Conservation (phyloP, 2,888 invertebrate genomes). For the Luperina testacea region DNA sequence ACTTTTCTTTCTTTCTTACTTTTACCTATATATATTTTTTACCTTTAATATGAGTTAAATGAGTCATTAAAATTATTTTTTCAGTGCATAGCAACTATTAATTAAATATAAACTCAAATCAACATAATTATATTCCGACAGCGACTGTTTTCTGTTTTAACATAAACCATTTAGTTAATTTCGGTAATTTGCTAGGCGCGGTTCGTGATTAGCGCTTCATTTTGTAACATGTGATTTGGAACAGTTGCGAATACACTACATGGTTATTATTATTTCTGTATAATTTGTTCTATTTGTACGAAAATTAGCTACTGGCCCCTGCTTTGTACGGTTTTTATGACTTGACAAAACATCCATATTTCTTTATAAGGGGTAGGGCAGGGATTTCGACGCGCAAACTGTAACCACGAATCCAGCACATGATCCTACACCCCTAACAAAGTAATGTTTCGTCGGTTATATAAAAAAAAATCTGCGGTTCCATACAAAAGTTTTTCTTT, state of each 20-base stretch:
- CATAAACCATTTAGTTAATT: slow-evolving; percentile 65
- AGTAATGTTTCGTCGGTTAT: not conserved
- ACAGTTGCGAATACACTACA: slow-evolving; percentile 50
- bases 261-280: slow-evolving; percentile 51
- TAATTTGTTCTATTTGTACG: slow-evolving; percentile 37
- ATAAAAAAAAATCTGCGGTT: not conserved
- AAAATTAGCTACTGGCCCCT: not conserved
- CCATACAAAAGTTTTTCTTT: no score
- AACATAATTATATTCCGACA: slow-evolving; percentile 46
- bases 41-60: no score
- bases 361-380: not conserved
- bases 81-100: not conserved
- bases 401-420: no score
- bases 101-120: slow-evolving; percentile 20
- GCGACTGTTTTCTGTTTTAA: slow-evolving; percentile 50
- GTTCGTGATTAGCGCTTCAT: slow-evolving; percentile 56
- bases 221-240: slow-evolving; percentile 62
- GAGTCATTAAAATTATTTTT: not conserved
- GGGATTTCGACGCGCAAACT: not conserved
- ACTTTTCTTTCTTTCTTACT: no score
- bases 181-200: slow-evolving; percentile 56
- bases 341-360: not conserved
- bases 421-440: no score
- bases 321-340: not conserved
- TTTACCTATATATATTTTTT: not conserved